A percentile compares a stretch with the other conserved stretches of the same genome.
Conservation (phyloP, 2,113 vertebrate species). For the Pardalotus punctatus region DNA sequence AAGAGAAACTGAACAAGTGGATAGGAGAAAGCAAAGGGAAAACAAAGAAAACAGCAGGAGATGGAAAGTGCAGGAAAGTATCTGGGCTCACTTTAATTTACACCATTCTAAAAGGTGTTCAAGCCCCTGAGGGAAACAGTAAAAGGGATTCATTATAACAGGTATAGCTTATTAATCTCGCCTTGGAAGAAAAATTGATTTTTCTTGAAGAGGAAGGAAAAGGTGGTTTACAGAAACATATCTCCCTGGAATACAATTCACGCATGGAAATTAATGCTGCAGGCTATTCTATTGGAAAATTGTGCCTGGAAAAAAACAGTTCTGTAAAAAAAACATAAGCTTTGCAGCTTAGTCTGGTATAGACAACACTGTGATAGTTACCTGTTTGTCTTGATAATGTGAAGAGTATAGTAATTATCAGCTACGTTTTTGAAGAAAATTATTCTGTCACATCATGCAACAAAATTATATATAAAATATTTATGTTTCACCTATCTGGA, state of each 20-base stretch:
- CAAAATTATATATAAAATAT: background rate
- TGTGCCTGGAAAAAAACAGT: background rate
- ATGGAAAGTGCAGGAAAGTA: background rate
- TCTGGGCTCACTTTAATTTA: background rate
- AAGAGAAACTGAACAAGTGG: background rate
- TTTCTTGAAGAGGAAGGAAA: constrained; percentile 19
- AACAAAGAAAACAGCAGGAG: background rate
- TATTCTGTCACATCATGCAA: background rate
- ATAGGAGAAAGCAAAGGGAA: background rate
- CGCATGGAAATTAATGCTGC: background rate
- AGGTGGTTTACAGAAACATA: background rate
- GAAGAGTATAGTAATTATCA: background rate
- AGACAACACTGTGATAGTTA: background rate
- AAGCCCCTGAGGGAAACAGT: background rate
- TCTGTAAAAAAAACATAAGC: background rate
- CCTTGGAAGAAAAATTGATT: background rate
- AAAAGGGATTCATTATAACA: background rate
- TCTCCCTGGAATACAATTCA: background rate
- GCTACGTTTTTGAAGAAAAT: background rate
- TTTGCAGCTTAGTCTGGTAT: background rate
- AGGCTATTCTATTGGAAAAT: background rate
- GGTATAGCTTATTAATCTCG: constrained; percentile 11
- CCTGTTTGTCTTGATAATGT: background rate
- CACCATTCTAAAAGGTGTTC: background rate
- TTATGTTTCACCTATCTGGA: background rate